Base-by-base conservation (phyloP, 2,888 invertebrate genomes). In the Lissonota sp. region DNA sequence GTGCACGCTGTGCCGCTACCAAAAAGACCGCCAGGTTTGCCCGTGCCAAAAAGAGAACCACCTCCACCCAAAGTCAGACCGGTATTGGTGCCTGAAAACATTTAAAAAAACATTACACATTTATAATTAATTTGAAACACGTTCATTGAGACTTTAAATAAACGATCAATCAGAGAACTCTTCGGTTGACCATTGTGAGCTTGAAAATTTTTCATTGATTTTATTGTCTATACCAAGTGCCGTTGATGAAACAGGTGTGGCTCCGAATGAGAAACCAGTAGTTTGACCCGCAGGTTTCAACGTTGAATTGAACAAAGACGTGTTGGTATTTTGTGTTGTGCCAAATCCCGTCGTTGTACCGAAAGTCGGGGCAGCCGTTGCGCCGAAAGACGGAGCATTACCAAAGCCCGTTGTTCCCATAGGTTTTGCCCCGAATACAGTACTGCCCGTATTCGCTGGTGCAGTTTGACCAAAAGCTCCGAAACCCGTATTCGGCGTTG, bases 21-120 rank as follows among this genome's bases (percentile, higher is more conserved):
- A 87, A 95, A 95, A 4, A 95, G 88, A 2, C 93, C 92, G 6
- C 93, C 93, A 0, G 94, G 93, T 85, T 94, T 93, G 89, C 88
- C 88, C 85, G 92, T 91, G 0, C 92, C 92, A 81, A 93, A 93
- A 7, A 90, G 84, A 0, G 89, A 87, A 69, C 87, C 87, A 39
- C 89, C 89, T 14, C 87, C 84, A 12, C 89, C 87, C 75, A 92
- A 81, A 42, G 80, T 86, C 12, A 94, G 86, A n/a, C 93, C 93
- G 0, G 91, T 90, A n/a, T 92, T 93, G 87, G 90, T 87, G 62
- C 87, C 80, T 81, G 14, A 46, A 62, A 10, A 10, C 12, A 60
- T 39, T 26, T 3, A 12, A 57, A 73, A 44, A 53, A 37, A 12
- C 42, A 60, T 14, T 53, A 69, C 85, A 64, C 10, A 81, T 46